Conservation (phyloP, 1,140 invertebrate genomes). For the Drosophila nebulosa region DNA sequence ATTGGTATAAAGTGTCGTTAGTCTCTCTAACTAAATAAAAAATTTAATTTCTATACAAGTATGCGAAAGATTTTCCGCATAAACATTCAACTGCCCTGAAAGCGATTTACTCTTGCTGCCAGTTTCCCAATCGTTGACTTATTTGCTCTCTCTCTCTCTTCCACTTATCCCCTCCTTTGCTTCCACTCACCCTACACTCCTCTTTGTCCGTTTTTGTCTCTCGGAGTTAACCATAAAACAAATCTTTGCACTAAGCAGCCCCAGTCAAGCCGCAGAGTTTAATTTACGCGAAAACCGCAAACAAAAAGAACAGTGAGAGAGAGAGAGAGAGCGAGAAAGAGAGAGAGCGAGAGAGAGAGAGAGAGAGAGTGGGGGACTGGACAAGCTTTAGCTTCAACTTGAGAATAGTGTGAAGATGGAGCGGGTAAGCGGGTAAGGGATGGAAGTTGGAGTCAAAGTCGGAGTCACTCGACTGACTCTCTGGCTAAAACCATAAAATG, state of each 20-base stretch:
- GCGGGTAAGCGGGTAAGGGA: neutral
- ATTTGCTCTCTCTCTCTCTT: neutral
- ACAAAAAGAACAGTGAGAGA: slow-evolving; percentile 4
- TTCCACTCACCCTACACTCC: neutral
- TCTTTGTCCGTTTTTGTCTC: slow-evolving; percentile 5
- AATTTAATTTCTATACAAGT: too few species aligned
- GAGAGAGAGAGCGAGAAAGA: neutral
- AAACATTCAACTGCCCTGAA: neutral
- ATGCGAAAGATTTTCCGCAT: neutral
- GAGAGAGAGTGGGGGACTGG: neutral
- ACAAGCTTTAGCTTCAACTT: neutral
- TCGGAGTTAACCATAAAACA: slow-evolving; percentile 27
- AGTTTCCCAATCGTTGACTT: neutral
- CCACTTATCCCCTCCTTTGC: neutral
- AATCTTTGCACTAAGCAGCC: slow-evolving; percentile 58
- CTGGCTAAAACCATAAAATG: slow-evolving; percentile 72
- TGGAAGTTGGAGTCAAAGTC: slow-evolving; percentile 3
- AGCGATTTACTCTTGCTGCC: neutral
- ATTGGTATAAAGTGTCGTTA: too few species aligned
- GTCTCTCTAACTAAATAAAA: too few species aligned
- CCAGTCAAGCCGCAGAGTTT: slow-evolving; percentile 39
- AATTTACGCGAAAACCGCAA: slow-evolving; percentile 44
- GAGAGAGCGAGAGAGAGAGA: neutral
- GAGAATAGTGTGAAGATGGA: neutral
- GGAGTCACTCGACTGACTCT: slow-evolving; percentile 1